These are phyloP conservation scores for Microplitis deprimator DNA, from an alignment of 2,888 invertebrate genomes.

Conservation along the genomic window DNA sequence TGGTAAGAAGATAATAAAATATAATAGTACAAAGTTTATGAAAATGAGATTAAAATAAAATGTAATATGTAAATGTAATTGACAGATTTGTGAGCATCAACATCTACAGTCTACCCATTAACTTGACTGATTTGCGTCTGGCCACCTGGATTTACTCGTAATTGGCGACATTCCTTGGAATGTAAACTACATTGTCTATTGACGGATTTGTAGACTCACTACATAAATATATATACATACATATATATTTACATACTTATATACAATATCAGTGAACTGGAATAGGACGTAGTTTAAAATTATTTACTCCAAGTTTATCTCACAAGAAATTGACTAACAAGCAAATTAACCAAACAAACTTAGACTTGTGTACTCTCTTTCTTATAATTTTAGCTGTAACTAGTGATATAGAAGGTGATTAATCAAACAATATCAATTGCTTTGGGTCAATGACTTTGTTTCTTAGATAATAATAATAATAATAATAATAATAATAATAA, in stretches of 20 bases:
- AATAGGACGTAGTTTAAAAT: not conserved
- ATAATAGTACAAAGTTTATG: not conserved
- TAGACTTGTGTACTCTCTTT: conserved; percentile 14
- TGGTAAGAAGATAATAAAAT: not conserved
- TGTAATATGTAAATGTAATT: conserved; percentile 20
- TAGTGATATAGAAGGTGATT: conserved; percentile 39
- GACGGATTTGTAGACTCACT: conserved; percentile 21
- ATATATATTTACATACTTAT: not conserved
- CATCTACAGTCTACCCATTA: conserved; percentile 14
- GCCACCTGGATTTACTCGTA: conserved; percentile 26
- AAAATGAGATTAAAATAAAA: conserved; percentile 4
- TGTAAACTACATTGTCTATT: conserved; percentile 5
- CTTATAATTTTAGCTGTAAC: conserved; percentile 27
- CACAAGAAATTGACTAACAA: conserved; percentile 23
- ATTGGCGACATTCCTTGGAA: conserved; percentile 21
- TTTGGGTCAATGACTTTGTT: conserved; percentile 20
- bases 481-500: not conserved
- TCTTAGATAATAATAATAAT: conserved; percentile 5
- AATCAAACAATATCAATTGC: conserved; percentile 31
- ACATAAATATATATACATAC: not conserved
- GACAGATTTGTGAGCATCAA: conserved; percentile 30
- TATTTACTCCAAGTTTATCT: conserved; percentile 26
- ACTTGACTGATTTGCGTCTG: conserved; percentile 29
- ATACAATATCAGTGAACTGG: not conserved
- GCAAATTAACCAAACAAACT: conserved; percentile 31